Evolutionary conservation across 2,888 invertebrate species (phyloP).

Genomic region (Kryphioiulus occultus): DNA sequence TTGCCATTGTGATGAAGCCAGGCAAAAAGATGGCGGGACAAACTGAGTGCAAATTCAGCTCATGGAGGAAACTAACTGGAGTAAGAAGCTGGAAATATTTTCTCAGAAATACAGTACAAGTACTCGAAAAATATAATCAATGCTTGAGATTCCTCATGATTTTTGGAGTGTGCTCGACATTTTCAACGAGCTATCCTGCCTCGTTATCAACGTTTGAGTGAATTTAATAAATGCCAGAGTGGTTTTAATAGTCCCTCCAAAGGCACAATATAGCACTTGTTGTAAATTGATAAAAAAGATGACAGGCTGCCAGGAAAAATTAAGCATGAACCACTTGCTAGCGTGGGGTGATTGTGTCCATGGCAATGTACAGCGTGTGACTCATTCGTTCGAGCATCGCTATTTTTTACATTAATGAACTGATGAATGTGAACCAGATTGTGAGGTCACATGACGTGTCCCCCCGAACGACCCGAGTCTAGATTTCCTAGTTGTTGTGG

Average conservation of each 20-base stretch:
- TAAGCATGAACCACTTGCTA: background rate
- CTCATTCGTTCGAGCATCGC: background rate
- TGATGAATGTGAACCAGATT: background rate
- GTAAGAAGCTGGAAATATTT: conserved; percentile 7
- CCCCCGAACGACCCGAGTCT: too few relatives aligned
- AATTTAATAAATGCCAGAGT: conserved; percentile 26
- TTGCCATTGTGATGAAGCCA: background rate
- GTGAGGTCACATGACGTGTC: background rate
- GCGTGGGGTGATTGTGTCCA: conserved; percentile 19
- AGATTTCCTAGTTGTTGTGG: too few relatives aligned
- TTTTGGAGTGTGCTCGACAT: conserved; percentile 20
- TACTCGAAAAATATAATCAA: background rate
- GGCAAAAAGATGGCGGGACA: background rate
- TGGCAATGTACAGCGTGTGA: conserved; percentile 11
- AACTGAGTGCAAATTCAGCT: background rate
- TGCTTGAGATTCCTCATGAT: conserved; percentile 27
- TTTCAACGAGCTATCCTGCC: background rate
- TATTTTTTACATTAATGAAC: conserved; percentile 11
- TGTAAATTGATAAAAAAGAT: conserved; percentile 13
- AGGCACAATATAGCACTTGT: conserved; percentile 33
- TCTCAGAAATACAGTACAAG: background rate
- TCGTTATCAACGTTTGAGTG: background rate
- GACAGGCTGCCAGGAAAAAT: conserved; percentile 31
- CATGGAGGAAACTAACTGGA: background rate
- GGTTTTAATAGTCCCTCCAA: conserved; percentile 1